These are phyloP conservation scores for Heteractis magnifica DNA, from an alignment of 92 coral and sea anemone genomes.

Conservation along the genomic window DNA sequence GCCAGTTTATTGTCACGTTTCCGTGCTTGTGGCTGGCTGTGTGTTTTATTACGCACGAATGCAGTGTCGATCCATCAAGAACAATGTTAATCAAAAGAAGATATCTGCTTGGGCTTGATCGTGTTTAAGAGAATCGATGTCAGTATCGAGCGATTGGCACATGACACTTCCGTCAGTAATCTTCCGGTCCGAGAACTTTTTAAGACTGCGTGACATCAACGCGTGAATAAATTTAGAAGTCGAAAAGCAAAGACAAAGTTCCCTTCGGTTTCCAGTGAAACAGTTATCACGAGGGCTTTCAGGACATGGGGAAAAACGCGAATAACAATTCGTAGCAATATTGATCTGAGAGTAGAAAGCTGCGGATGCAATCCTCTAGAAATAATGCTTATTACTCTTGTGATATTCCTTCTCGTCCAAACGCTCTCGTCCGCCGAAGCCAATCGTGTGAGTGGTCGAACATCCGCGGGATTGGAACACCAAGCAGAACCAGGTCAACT, in stretches of 20 bases:
- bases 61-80: too few relatives aligned
- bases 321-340: not conserved
- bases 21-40: too few relatives aligned
- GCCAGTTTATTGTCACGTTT: too few relatives aligned
- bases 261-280: not conserved
- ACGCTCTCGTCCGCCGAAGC: not conserved
- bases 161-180: not conserved
- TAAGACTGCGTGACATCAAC: not conserved
- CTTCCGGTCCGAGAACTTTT: not conserved
- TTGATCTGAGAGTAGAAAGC: not conserved
- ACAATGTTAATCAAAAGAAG: too few relatives aligned
- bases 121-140: too few relatives aligned
- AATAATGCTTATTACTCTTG: not conserved
- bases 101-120: too few relatives aligned
- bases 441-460: not conserved
- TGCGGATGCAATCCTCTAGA: not conserved
- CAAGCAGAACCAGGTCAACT: not conserved
- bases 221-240: slow-evolving; percentile 8
- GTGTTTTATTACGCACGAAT: too few relatives aligned
- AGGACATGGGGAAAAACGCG: not conserved
- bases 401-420: not conserved
- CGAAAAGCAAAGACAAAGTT: not conserved
- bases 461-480: not conserved
- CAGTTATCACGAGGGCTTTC: not conserved
- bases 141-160: not conserved